Conservation (phyloP, 2,888 invertebrate species). For the Dynastes grantii region DNA sequence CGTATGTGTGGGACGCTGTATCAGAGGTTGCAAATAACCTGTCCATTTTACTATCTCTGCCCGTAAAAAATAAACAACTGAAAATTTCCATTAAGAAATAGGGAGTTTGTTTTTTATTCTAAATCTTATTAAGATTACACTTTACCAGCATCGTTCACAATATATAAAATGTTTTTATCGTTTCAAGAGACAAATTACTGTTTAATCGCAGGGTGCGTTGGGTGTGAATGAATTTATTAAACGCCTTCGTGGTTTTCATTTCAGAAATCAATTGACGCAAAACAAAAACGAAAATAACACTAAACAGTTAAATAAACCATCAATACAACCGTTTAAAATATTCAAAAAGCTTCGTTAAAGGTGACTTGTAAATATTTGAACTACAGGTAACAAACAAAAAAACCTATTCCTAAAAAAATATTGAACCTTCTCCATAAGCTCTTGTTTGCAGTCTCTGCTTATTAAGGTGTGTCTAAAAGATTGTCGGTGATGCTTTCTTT, state of each 20-base stretch:
- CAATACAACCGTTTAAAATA: conserved; percentile 11
- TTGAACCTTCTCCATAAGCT: not conserved
- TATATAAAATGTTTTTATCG: conserved; percentile 17
- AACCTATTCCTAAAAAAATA: too few species aligned
- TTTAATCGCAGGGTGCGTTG: conserved; percentile 12
- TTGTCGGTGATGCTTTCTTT: not conserved
- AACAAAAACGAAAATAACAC: too few species aligned
- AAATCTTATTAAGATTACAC: conserved; percentile 49
- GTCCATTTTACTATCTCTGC: conserved; percentile 49
- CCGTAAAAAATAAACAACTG: conserved; percentile 47
- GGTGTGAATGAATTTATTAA: conserved; percentile 14
- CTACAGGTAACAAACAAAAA: too few species aligned
- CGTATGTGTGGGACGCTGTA: conserved; percentile 48
- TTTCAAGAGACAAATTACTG: conserved; percentile 26
- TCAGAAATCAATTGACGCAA: not conserved
- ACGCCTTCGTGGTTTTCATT: conserved; percentile 3
- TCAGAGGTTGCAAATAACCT: conserved; percentile 49
- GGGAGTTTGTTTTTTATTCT: conserved; percentile 39
- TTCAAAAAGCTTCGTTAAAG: not conserved
- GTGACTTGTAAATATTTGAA: too few species aligned
- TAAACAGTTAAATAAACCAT: not conserved
- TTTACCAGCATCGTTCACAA: not conserved
- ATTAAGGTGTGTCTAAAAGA: not conserved
- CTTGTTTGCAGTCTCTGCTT: conserved; percentile 1
- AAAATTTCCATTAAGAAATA: conserved; percentile 45